Evolutionary conservation across 2,888 invertebrate genomes (phyloP), one percentile per base, ranked within the genome.

Genomic region (Orchestes rusci): DNA sequence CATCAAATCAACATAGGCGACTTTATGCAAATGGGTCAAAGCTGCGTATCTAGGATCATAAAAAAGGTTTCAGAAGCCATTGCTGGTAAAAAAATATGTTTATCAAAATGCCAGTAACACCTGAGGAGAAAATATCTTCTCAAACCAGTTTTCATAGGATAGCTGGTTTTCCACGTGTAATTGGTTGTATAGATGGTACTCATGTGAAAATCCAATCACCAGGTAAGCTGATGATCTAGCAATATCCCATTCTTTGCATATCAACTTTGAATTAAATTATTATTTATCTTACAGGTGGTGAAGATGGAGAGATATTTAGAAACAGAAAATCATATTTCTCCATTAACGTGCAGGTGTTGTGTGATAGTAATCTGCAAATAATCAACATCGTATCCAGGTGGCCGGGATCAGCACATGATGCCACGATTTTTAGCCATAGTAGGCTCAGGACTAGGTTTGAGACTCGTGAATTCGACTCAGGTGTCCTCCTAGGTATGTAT

Each of bases 361-460:
- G 44, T 27, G 52, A 54, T 37, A 44, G 51, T 4, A 33, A 49
- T 33, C 43, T 58, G 28, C 46, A 48, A 37, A 56, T 58, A 8
- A 29, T 23, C 35, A 27, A 54, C 19, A 56, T 49, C 39, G 41
- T 41, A 20, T 16, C 33, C n/a, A n/a, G n/a, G n/a, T n/a, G n/a
- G n/a, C n/a, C n/a, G n/a, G n/a, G n/a, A n/a, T n/a, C n/a, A n/a
- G 39, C 50, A 2, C 57, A 59, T 47, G 60, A 61, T 48, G 39
- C 39, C 16, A 58, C 54, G 10, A 57, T 61, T 15, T 62, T 60
- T 45, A 47, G n/a, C n/a, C n/a, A n/a, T n/a, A n/a, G n/a, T n/a
- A n/a, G n/a, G n/a, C n/a, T n/a, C n/a, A n/a, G n/a, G n/a, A n/a
- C n/a, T n/a, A n/a, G n/a, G n/a, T n/a, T n/a, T n/a, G n/a, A n/a